Base-by-base conservation (phyloP, 1,140 invertebrate species). In the Gonatopus flavifemur region DNA sequence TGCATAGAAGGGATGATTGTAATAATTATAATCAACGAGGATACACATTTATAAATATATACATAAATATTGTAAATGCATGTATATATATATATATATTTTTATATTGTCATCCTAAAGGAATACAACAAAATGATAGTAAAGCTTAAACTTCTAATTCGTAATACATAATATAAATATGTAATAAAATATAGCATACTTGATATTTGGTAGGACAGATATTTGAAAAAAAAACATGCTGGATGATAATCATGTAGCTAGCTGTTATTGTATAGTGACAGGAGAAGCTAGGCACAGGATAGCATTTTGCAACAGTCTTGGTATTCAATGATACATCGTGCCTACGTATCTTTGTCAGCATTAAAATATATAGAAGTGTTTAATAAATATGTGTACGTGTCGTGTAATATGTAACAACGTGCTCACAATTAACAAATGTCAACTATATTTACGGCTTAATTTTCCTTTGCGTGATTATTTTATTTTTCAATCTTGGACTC, bases 201-300 rank as follows among this genome's bases (percentile, higher is more conserved):
- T 15, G 31, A 49, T 59, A 49, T 24, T 54, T 45, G 49, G 45
- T 51, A 50, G 19, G 18, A 16, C 37, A 58, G 46, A 54, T 33
- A 58, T 44, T 49, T 40, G 44, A 56, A 41, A 59, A 49, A 42
- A 52, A 47, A 52, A 62, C 74, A 77, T 77, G 74, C 72, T 64
- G 69, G 71, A 72, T n/a, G n/a, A n/a, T 76, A 64, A 74, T 72
- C 65, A 67, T 70, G 69, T 68, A 74, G 71, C 74, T 76, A 77
- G 74, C 74, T 76, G 72, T 76, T 77, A 78, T 76, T 61, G 71
- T 64, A 76, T 78, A 77, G 76, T 78, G 76, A 78, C 76, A 78
- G 76, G 76, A 78, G 76, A 78, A 78, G 76, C 73, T 77, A 75
- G 74, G 73, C 74, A 76, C 65, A 76, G 74, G 70, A 74, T 68